Base-by-base conservation (phyloP, 2,888 invertebrate species). In the Leptinotarsa haldemani region DNA sequence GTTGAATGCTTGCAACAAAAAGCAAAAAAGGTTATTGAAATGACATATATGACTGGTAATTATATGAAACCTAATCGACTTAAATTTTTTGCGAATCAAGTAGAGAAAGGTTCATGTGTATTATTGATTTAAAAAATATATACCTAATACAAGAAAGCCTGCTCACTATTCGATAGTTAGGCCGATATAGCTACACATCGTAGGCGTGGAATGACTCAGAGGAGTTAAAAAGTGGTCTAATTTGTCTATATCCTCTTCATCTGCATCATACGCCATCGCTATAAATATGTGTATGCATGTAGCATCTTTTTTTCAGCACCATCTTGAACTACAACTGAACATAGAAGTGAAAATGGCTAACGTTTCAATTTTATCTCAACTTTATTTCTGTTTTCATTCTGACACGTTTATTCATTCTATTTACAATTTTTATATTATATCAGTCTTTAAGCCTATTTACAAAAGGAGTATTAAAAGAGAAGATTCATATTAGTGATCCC, bases 371-470 rank as follows among this genome's bases (percentile, higher is more conserved):
- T 52, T 58, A 64, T 50, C 50, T 48, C 58, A 66, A 47, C 56
- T 47, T 50, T 40, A 30, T 61, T 30, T 18, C n/a, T 61, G 61
- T 61, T 61, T 25, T 61, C 16, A 40, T 30, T n/a, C 30, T 18
- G 40, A 40, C 40, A 30, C 15, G n/a, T 61, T 61, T 46, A 13
- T 22, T 56, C 61, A 9, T 50, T 69, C 50, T 66, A 70, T 71
- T 66, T 64, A 73, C 63, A 52, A 70, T 61, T 75, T 68, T 65
- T 79, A 77, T 77, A 74, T 79, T 80, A 74, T 74, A 75, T 80
- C 80, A 80, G 80, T 80, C 80, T 80, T 80, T 78, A 78, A 74
- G 79, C 74, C 58, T 80, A 79, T 79, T 65, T 78, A 80, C 77
- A 78, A 61, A 30, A 61, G 40, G n/a, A 30, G 40, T 61, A 22